Percentiles rank a stretch among this genome's conserved stretches.
phyloP scores from a whole-genome alignment of 2,113 vertebrate species.

The Circaetus gallicus region DNA sequence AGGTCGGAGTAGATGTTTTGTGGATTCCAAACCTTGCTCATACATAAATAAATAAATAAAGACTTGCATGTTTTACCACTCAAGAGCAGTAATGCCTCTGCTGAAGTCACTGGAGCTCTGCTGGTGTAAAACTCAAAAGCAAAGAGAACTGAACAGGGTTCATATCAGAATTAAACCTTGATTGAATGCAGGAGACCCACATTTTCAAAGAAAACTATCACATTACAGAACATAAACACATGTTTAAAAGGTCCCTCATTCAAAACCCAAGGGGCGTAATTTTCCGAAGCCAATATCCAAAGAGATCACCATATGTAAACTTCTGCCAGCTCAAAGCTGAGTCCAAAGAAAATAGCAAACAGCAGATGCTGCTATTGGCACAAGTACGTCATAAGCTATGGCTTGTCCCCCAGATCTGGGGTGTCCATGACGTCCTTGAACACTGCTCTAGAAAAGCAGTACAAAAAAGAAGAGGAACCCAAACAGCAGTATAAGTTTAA shows the following conservation, averaged over 20 bases:
- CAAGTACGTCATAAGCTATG: not conserved
- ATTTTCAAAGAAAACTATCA: not conserved
- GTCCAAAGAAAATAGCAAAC: slow-evolving; percentile 44
- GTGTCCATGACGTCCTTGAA: not conserved
- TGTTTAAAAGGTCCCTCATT: not conserved
- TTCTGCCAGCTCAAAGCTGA: not conserved
- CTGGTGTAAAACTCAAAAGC: not conserved
- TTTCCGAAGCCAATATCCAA: slow-evolving; percentile 11
- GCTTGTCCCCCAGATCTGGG: not conserved
- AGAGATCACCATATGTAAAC: not conserved
- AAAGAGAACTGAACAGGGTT: not conserved
- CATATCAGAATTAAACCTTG: not conserved
- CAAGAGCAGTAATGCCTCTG: not conserved
- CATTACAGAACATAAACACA: not conserved
- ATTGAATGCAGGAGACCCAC: not conserved
- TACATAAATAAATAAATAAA: not conserved
- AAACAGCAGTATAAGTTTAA: not conserved
- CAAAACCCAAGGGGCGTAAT: not conserved
- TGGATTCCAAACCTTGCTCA: not conserved
- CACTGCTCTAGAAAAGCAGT: not conserved
- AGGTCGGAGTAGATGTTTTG: not conserved
- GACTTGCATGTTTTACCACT: not conserved
- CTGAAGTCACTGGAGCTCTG: not conserved
- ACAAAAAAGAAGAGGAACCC: not conserved
- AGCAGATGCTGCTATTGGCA: slow-evolving; percentile 4